Evolutionary conservation across 2,797 vertebrate genomes (phyloP), one percentile per base, ranked within the genome.

Genomic region (Florisuga fusca): DNA sequence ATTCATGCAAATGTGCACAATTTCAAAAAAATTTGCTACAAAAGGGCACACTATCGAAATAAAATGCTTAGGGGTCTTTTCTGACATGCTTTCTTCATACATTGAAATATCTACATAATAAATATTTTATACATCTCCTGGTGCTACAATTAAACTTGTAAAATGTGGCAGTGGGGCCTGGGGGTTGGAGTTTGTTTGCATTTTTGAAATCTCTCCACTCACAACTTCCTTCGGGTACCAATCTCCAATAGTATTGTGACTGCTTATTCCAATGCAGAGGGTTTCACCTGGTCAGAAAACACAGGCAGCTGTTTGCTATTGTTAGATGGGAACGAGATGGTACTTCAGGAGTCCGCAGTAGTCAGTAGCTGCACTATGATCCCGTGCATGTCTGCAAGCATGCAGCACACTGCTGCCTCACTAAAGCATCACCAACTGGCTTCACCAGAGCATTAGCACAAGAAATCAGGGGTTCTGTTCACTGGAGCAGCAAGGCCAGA

Each of bases 151-250:
- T 54, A 76, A 80, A 14, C 18, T 66, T 54, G 31, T 23, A 22
- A 69, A 80, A 64, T 36, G 41, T 2, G 12, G 27, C 0, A 5
- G 18, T 3, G 14, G 2, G 1, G 4, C 43, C 50, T 48, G 51
- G 26, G 46, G 23, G 29, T 71, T 31, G 10, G 5, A 20, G 5
- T 15, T 46, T 26, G 2, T 12, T 62, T 31, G 29, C 18, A 12
- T 75, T 58, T 58, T 55, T 21, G 3, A 50, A 41, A 74, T 54
- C 19, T 43, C 46, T 59, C 26, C 38, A 59, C 6, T 89, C 57
- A 29, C 31, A 46, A 26, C 29, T 88, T 88, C 55, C 41, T 62
- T 58, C 59, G 48, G 38, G 26, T 20, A 59, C 15, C 15, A 59
- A 16, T 25, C 34, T 63, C 77, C 64, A 53, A 15, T 11, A 76